These are phyloP conservation scores for Stegana nigrithorax DNA, from an alignment of 2,888 invertebrate genomes.

Conservation along the genomic window DNA sequence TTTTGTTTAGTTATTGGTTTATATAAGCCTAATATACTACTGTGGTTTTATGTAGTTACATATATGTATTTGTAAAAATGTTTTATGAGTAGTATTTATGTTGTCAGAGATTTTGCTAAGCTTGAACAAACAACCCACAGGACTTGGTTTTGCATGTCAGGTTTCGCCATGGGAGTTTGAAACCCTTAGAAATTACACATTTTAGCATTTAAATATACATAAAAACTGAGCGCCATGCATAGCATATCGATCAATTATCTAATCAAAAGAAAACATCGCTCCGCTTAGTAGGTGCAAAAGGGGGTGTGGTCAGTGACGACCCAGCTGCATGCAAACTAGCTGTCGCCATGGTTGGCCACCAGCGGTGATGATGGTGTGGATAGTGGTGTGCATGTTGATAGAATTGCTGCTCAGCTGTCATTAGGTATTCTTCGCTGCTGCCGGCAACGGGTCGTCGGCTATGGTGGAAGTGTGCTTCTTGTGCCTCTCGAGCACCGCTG, in stretches of 20 bases:
- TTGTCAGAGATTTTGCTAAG: not conserved
- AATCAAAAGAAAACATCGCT: slow-evolving; percentile 63
- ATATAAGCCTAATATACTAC: slow-evolving; percentile 15
- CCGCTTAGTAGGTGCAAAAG: slow-evolving; percentile 56
- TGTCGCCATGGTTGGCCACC: too few species aligned
- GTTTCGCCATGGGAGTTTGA: slow-evolving; percentile 7
- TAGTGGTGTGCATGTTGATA: slow-evolving; percentile 42
- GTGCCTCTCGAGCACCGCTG: slow-evolving; percentile 31
- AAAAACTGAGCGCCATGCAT: not conserved
- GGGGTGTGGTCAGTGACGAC: slow-evolving; percentile 43
- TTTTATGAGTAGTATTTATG: not conserved
- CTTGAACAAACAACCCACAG: not conserved
- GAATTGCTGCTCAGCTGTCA: slow-evolving; percentile 35
- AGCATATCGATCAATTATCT: not conserved
- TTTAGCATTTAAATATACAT: slow-evolving; percentile 25
- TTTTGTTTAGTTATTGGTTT: not conserved
- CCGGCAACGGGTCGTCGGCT: slow-evolving; percentile 15
- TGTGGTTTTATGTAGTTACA: not conserved
- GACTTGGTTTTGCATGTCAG: slow-evolving; percentile 16
- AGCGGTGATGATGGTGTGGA: slow-evolving; percentile 48
- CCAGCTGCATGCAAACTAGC: slow-evolving; percentile 33
- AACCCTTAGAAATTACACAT: slow-evolving; percentile 29
- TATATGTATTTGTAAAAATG: slow-evolving; percentile 1
- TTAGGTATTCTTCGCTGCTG: slow-evolving; percentile 33
- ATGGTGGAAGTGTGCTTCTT: slow-evolving; percentile 22